Evolutionary conservation across 2,797 vertebrate species (phyloP).

Genomic region (Sebastes matsubarae): DNA sequence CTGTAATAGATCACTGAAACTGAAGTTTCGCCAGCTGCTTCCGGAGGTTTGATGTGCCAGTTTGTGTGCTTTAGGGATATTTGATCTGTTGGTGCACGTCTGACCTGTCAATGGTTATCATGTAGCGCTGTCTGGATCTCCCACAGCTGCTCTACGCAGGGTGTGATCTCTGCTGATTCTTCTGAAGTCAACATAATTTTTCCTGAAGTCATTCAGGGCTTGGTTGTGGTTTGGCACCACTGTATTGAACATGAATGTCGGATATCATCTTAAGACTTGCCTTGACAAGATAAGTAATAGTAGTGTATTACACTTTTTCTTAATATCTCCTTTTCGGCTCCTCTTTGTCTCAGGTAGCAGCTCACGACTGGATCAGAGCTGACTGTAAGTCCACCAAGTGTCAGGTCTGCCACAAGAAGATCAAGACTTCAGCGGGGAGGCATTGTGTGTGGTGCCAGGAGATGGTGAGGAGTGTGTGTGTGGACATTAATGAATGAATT

Average conservation of each 20-base stretch:
- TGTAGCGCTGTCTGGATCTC: neutral
- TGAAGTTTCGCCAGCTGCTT: neutral
- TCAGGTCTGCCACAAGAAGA: slow-evolving; percentile 89
- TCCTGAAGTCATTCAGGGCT: neutral
- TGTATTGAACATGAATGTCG: neutral
- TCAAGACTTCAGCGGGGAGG: slow-evolving; percentile 86
- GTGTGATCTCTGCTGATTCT: neutral
- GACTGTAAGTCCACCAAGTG: slow-evolving; percentile 87
- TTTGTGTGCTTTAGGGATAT: neutral
- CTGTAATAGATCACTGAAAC: neutral
- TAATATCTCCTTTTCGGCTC: neutral
- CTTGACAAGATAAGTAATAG: neutral
- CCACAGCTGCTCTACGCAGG: slow-evolving; percentile 16
- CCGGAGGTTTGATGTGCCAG: neutral
- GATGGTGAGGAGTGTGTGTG: slow-evolving; percentile 78
- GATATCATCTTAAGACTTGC: neutral
- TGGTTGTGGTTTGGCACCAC: slow-evolving; percentile 6
- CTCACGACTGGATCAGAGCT: slow-evolving; percentile 88
- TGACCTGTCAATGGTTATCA: slow-evolving; percentile 7
- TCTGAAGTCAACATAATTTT: slow-evolving; percentile 1
- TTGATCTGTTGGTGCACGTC: slow-evolving; percentile 3
- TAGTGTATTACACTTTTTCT: neutral
- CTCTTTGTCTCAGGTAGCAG: slow-evolving; percentile 75
- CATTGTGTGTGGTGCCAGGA: slow-evolving; percentile 91
- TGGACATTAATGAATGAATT: neutral